Evolutionary conservation across 2,113 vertebrate genomes (phyloP).

Genomic region (Ornithorhynchus anatinus): DNA sequence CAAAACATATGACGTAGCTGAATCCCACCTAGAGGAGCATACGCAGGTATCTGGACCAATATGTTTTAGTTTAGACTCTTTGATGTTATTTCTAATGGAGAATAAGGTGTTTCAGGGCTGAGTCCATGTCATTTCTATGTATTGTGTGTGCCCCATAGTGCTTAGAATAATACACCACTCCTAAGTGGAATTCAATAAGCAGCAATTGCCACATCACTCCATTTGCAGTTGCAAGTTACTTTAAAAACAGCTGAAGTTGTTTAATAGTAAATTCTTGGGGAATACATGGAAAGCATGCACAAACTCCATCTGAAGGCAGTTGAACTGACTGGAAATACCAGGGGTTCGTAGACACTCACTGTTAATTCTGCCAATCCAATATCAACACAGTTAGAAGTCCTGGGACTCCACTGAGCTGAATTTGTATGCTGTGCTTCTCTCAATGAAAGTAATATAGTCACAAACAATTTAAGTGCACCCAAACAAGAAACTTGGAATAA

Average conservation of each 20-base stretch:
- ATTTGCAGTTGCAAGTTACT: neutral
- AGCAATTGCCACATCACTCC: neutral
- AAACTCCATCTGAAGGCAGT: fast-evolving
- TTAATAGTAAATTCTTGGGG: neutral
- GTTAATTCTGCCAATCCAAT: neutral
- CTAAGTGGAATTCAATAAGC: neutral
- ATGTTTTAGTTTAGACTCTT: too few species aligned
- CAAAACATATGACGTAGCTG: too few species aligned
- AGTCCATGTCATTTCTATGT: too few species aligned
- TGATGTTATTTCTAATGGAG: too few species aligned
- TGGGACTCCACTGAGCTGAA: neutral
- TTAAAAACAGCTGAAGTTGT: neutral
- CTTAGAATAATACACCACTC: too few species aligned
- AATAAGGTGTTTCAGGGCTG: too few species aligned
- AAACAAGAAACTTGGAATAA: neutral
- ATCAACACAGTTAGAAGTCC: neutral
- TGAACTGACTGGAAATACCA: neutral
- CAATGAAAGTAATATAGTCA: neutral
- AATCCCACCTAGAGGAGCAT: too few species aligned
- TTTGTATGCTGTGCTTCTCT: neutral
- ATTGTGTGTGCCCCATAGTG: too few species aligned
- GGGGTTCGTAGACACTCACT: neutral
- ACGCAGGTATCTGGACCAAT: too few species aligned
- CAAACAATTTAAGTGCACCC: neutral
- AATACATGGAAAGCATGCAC: neutral